Conservation (phyloP, 2,797 vertebrate species). For the Cottoperca gobio region DNA sequence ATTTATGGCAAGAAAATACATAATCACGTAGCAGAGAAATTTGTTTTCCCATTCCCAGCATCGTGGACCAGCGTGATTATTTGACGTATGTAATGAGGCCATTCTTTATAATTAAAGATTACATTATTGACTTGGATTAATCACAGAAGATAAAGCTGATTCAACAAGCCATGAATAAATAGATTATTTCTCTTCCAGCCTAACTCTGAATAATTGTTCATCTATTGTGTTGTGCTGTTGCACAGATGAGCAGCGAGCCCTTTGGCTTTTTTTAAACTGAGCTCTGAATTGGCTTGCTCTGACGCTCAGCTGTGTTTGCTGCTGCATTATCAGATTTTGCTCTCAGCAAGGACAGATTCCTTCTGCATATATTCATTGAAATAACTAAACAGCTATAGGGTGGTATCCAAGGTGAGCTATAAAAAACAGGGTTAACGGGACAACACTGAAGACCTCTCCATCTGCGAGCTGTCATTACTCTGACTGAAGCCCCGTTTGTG, state of each 20-base stretch:
- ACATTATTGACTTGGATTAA: slow-evolving; percentile 83
- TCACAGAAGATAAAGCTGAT: slow-evolving; percentile 79
- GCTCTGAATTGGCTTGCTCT: slow-evolving; percentile 76
- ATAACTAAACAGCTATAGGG: slow-evolving; percentile 75
- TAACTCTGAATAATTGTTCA: slow-evolving; percentile 75
- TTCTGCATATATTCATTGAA: slow-evolving; percentile 81
- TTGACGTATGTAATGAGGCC: slow-evolving; percentile 74
- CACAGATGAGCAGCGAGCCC: slow-evolving; percentile 72
- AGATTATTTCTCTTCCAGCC: slow-evolving; percentile 77
- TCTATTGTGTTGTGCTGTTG: slow-evolving; percentile 70
- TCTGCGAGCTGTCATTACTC: slow-evolving; percentile 66
- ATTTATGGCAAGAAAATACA: slow-evolving; percentile 61
- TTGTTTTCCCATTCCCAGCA: slow-evolving; percentile 60
- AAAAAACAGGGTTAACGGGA: slow-evolving; percentile 69
- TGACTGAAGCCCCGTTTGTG: slow-evolving; percentile 52
- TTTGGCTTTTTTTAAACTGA: slow-evolving; percentile 75
- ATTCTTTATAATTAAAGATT: slow-evolving; percentile 83
- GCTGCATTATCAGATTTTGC: slow-evolving; percentile 83
- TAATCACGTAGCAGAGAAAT: slow-evolving; percentile 53
- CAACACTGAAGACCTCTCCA: slow-evolving; percentile 53
- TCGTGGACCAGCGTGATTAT: slow-evolving; percentile 63
- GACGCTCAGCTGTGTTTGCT: slow-evolving; percentile 81
- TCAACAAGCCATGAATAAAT: slow-evolving; percentile 83
- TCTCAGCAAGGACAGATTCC: slow-evolving; percentile 82
- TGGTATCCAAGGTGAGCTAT: slow-evolving; percentile 66